Percentiles rank a stretch among this genome's conserved stretches.
phyloP scores from a whole-genome alignment of 2,888 invertebrate species.

The Keiferia lycopersicella region DNA sequence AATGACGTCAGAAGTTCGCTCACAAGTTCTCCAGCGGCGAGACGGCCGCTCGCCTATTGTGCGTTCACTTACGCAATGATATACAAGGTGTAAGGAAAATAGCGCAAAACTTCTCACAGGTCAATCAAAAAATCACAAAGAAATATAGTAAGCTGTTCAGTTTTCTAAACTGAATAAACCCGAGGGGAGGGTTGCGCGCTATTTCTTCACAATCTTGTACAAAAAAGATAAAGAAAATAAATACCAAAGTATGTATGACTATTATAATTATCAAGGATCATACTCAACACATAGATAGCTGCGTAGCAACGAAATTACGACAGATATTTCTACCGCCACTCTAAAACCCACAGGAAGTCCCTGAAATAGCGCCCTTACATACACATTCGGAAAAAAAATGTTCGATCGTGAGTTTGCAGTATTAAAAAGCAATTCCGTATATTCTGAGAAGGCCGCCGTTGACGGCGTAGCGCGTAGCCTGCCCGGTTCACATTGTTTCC shows the following conservation, averaged over 20 bases:
- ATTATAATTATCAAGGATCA: too few species aligned
- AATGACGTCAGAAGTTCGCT: conserved; percentile 48
- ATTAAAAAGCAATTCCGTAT: conserved; percentile 27
- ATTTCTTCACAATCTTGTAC: too few species aligned
- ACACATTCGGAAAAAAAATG: conserved; percentile 17
- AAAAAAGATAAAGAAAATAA: too few species aligned
- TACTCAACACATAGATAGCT: too few species aligned
- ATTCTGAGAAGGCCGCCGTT: conserved; percentile 17
- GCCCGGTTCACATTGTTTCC: conserved; percentile 22
- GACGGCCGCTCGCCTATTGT: conserved; percentile 37
- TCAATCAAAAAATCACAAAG: too few species aligned
- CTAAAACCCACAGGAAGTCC: not conserved
- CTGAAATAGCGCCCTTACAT: not conserved
- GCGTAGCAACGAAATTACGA: too few species aligned
- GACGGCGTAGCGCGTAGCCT: conserved; percentile 13
- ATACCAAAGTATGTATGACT: too few species aligned
- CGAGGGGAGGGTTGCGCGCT: too few species aligned
- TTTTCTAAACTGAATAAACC: too few species aligned
- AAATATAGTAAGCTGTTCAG: too few species aligned
- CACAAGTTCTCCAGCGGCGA: conserved; percentile 36
- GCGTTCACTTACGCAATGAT: conserved; percentile 43
- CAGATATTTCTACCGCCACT: too few species aligned
- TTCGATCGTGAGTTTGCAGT: conserved; percentile 11
- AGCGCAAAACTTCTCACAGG: not conserved
- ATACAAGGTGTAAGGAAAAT: conserved; percentile 38